Evolutionary conservation across 2,888 invertebrate species (phyloP).

Genomic region (Scelioninae gen. 2): DNA sequence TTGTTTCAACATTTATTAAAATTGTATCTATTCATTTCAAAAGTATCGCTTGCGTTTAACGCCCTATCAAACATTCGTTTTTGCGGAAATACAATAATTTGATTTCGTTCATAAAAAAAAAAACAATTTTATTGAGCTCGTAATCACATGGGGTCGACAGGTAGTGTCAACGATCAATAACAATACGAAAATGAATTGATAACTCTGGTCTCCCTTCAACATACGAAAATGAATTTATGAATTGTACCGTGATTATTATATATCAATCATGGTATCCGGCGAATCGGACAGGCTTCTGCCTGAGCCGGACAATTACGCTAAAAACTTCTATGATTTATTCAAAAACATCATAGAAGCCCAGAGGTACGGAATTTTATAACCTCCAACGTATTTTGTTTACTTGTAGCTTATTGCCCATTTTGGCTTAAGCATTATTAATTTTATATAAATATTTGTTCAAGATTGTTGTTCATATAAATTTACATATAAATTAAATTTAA

Average conservation of each 20-base stretch:
- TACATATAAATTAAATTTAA: too few relatives aligned
- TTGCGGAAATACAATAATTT: not conserved
- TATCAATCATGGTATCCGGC: constrained; percentile 70
- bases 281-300: constrained; percentile 74
- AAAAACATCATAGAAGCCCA: constrained; percentile 75
- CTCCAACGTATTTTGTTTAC: constrained; percentile 71
- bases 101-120: constrained; percentile 1
- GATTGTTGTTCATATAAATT: constrained; percentile 6
- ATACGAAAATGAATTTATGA: constrained; percentile 73
- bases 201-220: too few relatives aligned
- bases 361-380: constrained; percentile 73
- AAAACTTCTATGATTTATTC: constrained; percentile 76
- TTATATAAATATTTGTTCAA: not conserved
- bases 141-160: constrained; percentile 54
- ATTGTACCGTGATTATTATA: constrained; percentile 63
- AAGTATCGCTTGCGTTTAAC: constrained; percentile 1
- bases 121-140: constrained; percentile 39
- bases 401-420: constrained; percentile 53
- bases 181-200: constrained; percentile 73
- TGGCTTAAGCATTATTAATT: constrained; percentile 9
- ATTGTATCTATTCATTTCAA: not conserved
- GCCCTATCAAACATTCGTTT: constrained; percentile 4
- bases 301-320: constrained; percentile 75
- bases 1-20: too few relatives aligned
- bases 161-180: constrained; percentile 72